Base-by-base conservation (phyloP, 2,113 vertebrate genomes). In the Glaucomys volans region DNA sequence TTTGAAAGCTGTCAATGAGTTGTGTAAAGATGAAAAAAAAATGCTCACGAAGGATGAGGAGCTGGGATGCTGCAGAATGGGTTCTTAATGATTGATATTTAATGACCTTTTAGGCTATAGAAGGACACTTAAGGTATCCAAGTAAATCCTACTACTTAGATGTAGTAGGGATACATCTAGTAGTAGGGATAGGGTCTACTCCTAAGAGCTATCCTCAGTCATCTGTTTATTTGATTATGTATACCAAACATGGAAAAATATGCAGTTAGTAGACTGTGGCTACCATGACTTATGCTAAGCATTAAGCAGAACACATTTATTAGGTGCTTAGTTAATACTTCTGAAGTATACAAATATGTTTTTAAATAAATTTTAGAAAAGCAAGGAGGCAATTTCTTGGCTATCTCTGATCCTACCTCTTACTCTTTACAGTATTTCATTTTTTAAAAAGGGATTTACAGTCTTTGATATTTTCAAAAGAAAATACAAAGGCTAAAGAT, bases 301-400 rank as follows among this genome's bases (percentile, higher is more conserved):
- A 67, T 59, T 89, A 85, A 91, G 42, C 44, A 88, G 66, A 91
- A 94, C 26, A 91, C 10, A 87, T 72, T 80, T 80, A 88, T 87
- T 79, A 83, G 42, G 47, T 79, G 37, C 32, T 96, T 89, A 83
- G 69, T 84, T 52, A 92, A 72, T 67, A 90, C 4, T n/a, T 71
- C 26, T 24, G 22, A 92, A 92, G 22, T 59, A 1, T 62, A 59
- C 32, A 12, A 69, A 47, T 79, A 71, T n/a, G 54, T 40, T 82
- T 93, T 44, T 44, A 66, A 94, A 74, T 75, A 95, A 67, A 90
- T 91, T 91, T 91, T 66, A 66, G 30, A 96, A 96, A 97, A 92
- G 18, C 50, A 91, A 10, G 57, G 11, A 72, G 64, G 16, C 4
- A 57, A 66, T 74, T 59, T 30, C 71, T 90, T 77, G 52, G 26